Evolutionary conservation across 2,888 invertebrate genomes (phyloP).

Genomic region (Drosophila macrospina): DNA sequence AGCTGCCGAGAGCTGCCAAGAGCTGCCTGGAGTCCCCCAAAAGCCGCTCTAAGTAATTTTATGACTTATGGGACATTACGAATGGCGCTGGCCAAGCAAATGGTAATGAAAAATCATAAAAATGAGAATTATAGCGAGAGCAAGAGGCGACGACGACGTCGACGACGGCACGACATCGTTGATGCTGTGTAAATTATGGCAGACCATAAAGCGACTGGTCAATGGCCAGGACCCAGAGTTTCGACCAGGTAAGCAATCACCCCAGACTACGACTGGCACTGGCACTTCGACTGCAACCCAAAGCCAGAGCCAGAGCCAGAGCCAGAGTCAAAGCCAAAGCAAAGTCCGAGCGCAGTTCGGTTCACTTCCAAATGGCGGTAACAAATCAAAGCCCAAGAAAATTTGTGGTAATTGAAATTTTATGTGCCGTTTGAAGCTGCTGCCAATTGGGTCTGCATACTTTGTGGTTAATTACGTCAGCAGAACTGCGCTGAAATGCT

Average conservation of each 20-base stretch:
- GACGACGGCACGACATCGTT: constrained; percentile 33
- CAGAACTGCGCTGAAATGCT: constrained; percentile 35
- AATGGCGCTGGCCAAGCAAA: constrained; percentile 55
- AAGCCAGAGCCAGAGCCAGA: too few relatives aligned
- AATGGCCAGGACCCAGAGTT: constrained; percentile 33
- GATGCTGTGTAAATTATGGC: constrained; percentile 71
- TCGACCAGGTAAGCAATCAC: constrained; percentile 32
- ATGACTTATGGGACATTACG: constrained; percentile 67
- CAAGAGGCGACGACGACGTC: constrained; percentile 32
- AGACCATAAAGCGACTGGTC: constrained; percentile 63
- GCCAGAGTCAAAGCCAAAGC: too few relatives aligned
- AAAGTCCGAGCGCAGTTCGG: constrained; percentile 16
- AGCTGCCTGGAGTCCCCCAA: constrained; percentile 12
- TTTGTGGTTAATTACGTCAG: constrained; percentile 68
- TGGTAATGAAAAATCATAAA: constrained; percentile 76
- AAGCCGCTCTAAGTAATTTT: constrained; percentile 66
- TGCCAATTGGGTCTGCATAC: constrained; percentile 65
- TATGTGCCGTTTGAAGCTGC: constrained; percentile 66
- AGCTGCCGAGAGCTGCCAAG: neutral
- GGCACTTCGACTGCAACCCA: neutral
- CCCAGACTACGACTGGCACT: constrained; percentile 7
- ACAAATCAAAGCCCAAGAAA: constrained; percentile 71
- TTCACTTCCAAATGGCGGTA: constrained; percentile 57
- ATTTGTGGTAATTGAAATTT: constrained; percentile 77
- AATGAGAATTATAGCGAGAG: constrained; percentile 65